Percentiles rank a stretch among this genome's conserved stretches.
Evolutionary conservation across 2,888 invertebrate genomes (phyloP).

Genomic region (Acronicta psi): DNA sequence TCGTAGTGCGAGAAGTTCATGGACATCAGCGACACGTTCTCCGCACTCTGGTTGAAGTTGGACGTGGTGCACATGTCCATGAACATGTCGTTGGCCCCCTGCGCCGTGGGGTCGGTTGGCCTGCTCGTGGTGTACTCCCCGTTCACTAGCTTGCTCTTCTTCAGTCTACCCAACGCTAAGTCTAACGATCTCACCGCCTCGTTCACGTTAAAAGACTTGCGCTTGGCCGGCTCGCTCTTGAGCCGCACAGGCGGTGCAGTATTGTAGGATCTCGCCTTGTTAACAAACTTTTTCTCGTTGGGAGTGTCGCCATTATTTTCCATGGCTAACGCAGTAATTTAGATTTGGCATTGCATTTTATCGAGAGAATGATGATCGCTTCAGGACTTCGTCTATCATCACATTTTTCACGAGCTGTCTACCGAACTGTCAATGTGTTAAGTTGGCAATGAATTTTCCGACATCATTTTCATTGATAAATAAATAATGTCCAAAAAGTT

Average conservation of each 20-base stretch:
- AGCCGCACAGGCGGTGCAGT: slow-evolving; percentile 56
- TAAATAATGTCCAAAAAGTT: slow-evolving; percentile 15
- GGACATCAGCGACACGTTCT: slow-evolving; percentile 77
- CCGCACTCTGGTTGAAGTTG: slow-evolving; percentile 57
- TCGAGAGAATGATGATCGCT: slow-evolving; percentile 37
- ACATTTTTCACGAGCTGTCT: slow-evolving; percentile 43
- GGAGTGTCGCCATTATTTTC: slow-evolving; percentile 66
- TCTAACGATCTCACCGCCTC: slow-evolving; percentile 77
- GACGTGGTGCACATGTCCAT: slow-evolving; percentile 65
- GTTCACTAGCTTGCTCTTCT: slow-evolving; percentile 75
- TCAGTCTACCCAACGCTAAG: slow-evolving; percentile 71
- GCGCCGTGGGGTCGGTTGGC: slow-evolving; percentile 46
- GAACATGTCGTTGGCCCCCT: slow-evolving; percentile 63
- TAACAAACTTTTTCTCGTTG: slow-evolving; percentile 67
- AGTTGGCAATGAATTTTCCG: slow-evolving; percentile 20
- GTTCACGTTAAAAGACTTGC: slow-evolving; percentile 74
- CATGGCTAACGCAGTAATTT: slow-evolving; percentile 69
- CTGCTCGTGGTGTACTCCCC: slow-evolving; percentile 61
- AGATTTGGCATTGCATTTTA: slow-evolving; percentile 53
- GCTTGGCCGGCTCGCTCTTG: slow-evolving; percentile 67
- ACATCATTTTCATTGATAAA: slow-evolving; percentile 14
- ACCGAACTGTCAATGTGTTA: slow-evolving; percentile 10
- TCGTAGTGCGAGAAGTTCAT: slow-evolving; percentile 85
- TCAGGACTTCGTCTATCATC: slow-evolving; percentile 12
- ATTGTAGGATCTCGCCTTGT: slow-evolving; percentile 70